Conservation (phyloP, 2,888 invertebrate species). For the Lasioglossum calceatum region DNA sequence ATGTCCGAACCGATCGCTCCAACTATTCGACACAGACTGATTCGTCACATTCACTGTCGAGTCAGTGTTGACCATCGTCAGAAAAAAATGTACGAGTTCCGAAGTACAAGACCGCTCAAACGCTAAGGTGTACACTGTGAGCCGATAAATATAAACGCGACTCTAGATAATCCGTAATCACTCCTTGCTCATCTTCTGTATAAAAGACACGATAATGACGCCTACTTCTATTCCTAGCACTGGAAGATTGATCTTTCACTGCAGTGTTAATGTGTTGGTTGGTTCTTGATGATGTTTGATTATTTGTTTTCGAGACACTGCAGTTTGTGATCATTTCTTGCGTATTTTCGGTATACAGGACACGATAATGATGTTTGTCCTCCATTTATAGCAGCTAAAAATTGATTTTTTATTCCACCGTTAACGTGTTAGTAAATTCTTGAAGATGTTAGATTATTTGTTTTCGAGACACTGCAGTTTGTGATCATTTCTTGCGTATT, state of each 20-base stretch:
- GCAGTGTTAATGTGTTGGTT: not conserved
- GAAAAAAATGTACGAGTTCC: slow-evolving; percentile 41
- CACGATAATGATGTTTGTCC: not conserved
- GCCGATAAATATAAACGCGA: too few relatives aligned
- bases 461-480: not conserved
- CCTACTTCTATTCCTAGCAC: not conserved
- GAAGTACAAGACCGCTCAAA: slow-evolving; percentile 20
- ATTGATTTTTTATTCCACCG: not conserved
- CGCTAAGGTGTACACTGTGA: not conserved
- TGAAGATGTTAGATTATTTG: not conserved
- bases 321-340: not conserved
- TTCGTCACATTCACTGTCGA: slow-evolving; percentile 21
- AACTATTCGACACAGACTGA: slow-evolving; percentile 51
- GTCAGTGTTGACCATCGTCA: slow-evolving; percentile 17
- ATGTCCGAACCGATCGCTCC: slow-evolving; percentile 36
- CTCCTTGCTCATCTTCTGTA: not conserved
- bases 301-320: not conserved
- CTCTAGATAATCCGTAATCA: not conserved
- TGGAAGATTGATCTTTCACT: not conserved
- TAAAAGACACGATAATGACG: not conserved
- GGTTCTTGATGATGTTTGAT: not conserved
- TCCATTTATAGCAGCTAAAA: too few relatives aligned
- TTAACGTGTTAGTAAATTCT: not conserved
- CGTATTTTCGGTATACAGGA: not conserved
- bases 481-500: not conserved